Evolutionary conservation across 2,888 invertebrate species (phyloP).

Genomic region (Zaprionus obscuricornis): DNA sequence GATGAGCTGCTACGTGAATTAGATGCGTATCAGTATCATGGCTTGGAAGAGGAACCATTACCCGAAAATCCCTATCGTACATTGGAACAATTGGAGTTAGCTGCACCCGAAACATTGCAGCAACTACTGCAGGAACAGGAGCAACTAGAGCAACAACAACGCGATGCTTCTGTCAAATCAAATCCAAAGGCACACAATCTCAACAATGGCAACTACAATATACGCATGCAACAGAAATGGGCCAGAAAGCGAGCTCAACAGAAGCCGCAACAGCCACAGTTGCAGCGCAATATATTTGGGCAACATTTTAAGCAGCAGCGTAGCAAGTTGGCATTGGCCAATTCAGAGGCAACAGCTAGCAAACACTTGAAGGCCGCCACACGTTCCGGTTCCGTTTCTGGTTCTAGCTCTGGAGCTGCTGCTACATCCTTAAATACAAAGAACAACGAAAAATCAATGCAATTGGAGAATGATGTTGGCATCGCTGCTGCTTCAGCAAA

Average conservation of each 20-base stretch:
- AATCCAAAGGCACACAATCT: conserved; percentile 42
- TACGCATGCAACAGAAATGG: conserved; percentile 80
- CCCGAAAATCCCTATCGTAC: conserved; percentile 71
- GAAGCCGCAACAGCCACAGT: conserved; percentile 47
- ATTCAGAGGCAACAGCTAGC: conserved; percentile 78
- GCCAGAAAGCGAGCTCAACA: conserved; percentile 78
- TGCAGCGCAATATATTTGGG: conserved; percentile 76
- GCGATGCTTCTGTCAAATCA: conserved; percentile 41
- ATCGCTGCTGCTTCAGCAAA: conserved; percentile 15
- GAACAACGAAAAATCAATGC: conserved; percentile 13
- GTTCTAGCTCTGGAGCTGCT: not conserved
- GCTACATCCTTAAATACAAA: too few species aligned
- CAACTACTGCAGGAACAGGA: conserved; percentile 78
- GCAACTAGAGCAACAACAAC: conserved; percentile 66
- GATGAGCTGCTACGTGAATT: conserved; percentile 74
- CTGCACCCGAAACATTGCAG: conserved; percentile 69
- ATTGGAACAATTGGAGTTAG: conserved; percentile 71
- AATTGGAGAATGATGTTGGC: conserved; percentile 3
- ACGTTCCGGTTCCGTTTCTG: conserved; percentile 48
- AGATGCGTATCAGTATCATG: conserved; percentile 78
- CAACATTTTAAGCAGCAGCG: conserved; percentile 72
- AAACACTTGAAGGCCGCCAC: conserved; percentile 60
- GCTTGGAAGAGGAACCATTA: conserved; percentile 64
- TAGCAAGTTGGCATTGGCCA: conserved; percentile 67
- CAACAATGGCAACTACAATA: conserved; percentile 67